Conservation (phyloP, 2,888 invertebrate genomes). For the Meloe dianella region DNA sequence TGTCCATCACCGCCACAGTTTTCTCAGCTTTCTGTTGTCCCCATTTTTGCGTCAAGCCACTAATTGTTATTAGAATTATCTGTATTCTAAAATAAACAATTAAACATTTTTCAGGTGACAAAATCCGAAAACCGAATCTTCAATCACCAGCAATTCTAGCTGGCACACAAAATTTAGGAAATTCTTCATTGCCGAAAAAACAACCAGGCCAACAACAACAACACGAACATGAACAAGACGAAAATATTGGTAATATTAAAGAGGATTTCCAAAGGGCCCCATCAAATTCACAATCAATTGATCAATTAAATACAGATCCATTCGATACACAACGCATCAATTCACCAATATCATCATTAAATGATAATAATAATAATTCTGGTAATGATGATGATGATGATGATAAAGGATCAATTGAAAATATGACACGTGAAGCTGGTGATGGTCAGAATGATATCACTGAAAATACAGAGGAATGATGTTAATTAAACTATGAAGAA, state of each 20-base stretch:
- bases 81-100: no score
- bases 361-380: neutral
- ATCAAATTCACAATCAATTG: constrained; percentile 48
- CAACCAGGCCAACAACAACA: constrained; percentile 24
- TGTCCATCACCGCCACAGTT: no score
- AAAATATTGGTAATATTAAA: constrained; percentile 34
- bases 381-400: neutral
- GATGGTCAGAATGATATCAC: constrained; percentile 59
- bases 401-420: constrained; percentile 51
- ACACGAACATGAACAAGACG: constrained; percentile 13
- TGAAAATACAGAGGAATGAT: constrained; percentile 49
- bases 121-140: constrained; percentile 54
- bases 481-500: no score
- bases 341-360: constrained; percentile 32
- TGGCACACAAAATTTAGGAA: constrained; percentile 47
- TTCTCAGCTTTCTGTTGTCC: no score
- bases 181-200: constrained; percentile 36
- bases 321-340: constrained; percentile 39
- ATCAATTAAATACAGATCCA: constrained; percentile 46
- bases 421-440: constrained; percentile 65
- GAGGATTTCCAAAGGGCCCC: constrained; percentile 50
- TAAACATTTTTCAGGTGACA: constrained; percentile 53
- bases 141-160: constrained; percentile 52
- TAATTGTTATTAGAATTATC: no score
- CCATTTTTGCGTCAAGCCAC: no score